A percentile compares a stretch with the other conserved stretches of the same genome.
Conservation (phyloP, 1,140 invertebrate genomes). For the Protaetia brevitarsis region DNA sequence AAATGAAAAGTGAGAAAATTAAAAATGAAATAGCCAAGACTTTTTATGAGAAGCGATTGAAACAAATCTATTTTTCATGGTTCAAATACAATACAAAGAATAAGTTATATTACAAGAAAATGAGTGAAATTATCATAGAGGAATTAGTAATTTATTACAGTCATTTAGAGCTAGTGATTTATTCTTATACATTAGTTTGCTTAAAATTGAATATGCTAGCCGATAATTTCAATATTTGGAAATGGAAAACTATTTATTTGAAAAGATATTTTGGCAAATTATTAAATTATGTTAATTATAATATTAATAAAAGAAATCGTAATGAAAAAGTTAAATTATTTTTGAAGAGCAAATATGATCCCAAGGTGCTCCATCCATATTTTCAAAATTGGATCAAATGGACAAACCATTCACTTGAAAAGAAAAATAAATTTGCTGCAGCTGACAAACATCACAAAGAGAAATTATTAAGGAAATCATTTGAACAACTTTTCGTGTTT, state of each 20-base stretch:
- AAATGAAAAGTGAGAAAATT: slow-evolving; percentile 22
- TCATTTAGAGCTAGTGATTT: slow-evolving; percentile 14
- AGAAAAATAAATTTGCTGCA: slow-evolving; percentile 11
- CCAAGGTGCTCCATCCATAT: background rate
- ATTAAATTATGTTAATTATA: background rate
- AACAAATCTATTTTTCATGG: slow-evolving; percentile 24
- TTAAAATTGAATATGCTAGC: slow-evolving; percentile 4
- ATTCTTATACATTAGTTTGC: background rate
- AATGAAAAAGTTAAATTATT: background rate
- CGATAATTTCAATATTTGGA: background rate
- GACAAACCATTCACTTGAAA: slow-evolving; percentile 15
- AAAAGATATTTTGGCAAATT: slow-evolving; percentile 20
- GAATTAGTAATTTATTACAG: background rate
- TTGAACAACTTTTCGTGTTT: slow-evolving; percentile 27
- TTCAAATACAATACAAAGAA: slow-evolving; percentile 13
- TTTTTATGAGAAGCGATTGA: slow-evolving; percentile 28
- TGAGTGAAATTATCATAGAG: background rate
- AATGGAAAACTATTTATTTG: background rate
- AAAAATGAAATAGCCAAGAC: slow-evolving; percentile 21
- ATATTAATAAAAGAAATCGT: slow-evolving; percentile 3
- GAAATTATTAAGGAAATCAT: slow-evolving; percentile 27
- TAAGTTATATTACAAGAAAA: background rate
- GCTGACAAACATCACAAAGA: slow-evolving; percentile 26
- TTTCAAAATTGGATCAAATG: slow-evolving; percentile 26
- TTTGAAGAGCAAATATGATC: slow-evolving; percentile 5